Percentiles rank a stretch among this genome's conserved stretches.
phyloP scores from a whole-genome alignment of 1,140 invertebrate species.

The Drosophila dunni region DNA sequence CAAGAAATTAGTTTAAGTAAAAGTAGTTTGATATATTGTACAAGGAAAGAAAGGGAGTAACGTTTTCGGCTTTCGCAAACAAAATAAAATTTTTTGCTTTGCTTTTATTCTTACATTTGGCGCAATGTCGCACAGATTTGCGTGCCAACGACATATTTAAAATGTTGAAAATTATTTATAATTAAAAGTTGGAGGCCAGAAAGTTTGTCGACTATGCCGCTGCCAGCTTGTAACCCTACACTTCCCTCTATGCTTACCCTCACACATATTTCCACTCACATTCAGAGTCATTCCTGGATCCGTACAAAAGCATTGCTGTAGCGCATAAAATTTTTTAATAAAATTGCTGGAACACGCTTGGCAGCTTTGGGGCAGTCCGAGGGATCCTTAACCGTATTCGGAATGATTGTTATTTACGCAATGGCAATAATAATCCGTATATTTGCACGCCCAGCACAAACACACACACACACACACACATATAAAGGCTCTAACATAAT shows the following conservation, averaged over 20 bases:
- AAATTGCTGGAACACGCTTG: conserved; percentile 55
- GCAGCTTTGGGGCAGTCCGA: conserved; percentile 12
- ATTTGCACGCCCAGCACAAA: conserved; percentile 50
- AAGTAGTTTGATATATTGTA: neutral
- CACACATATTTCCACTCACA: neutral
- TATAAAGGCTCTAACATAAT: conserved; percentile 7
- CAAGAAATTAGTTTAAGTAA: neutral
- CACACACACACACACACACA: conserved; percentile 37
- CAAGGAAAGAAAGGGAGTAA: neutral
- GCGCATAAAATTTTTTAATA: conserved; percentile 69
- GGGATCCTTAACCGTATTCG: conserved; percentile 41
- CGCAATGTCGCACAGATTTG: conserved; percentile 73
- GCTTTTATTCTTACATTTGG: conserved; percentile 59
- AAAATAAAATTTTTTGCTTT: conserved; percentile 18
- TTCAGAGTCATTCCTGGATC: neutral
- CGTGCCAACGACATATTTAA: conserved; percentile 82
- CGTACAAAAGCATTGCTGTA: conserved; percentile 16
- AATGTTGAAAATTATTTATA: conserved; percentile 82
- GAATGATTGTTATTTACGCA: conserved; percentile 84
- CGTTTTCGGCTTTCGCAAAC: conserved; percentile 4
- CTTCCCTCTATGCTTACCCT: neutral
- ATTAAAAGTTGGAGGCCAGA: conserved; percentile 81
- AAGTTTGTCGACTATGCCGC: conserved; percentile 59
- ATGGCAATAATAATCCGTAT: conserved; percentile 80
- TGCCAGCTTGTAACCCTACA: conserved; percentile 37